These are phyloP conservation scores for Oriolus oriolus DNA, from an alignment of 2,113 vertebrate genomes.

Conservation along the genomic window DNA sequence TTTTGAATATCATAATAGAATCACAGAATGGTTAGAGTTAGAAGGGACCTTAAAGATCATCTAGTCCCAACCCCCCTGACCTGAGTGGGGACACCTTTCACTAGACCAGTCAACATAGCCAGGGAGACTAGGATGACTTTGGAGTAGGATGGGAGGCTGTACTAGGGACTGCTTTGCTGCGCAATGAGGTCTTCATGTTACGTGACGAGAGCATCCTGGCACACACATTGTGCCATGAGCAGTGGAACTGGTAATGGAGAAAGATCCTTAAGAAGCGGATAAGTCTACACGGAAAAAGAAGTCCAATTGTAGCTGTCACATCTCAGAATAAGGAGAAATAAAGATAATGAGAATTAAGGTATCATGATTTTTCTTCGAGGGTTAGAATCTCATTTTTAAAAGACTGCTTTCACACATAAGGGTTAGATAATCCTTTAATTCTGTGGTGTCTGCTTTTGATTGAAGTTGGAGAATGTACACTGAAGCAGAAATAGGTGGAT, in stretches of 20 bases:
- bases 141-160: neutral
- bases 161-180: neutral
- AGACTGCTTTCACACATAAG: neutral
- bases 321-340: neutral
- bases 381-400: neutral
- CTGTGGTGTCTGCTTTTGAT: neutral
- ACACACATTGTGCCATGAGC: neutral
- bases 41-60: neutral
- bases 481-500: neutral
- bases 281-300: neutral
- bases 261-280: neutral
- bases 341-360: neutral
- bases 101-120: neutral
- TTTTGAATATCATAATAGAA: neutral
- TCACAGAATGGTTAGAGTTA: neutral
- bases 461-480: neutral
- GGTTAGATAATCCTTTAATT: neutral
- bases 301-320: neutral
- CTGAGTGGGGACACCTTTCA: neutral
- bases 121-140: neutral
- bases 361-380: neutral
- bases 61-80: neutral
- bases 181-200: neutral
- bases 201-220: rapidly evolving
- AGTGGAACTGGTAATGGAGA: neutral